Evolutionary conservation across 2,797 vertebrate species (phyloP), one percentile per base, ranked within the genome.

Genomic region (Phoxinus dragarum): DNA sequence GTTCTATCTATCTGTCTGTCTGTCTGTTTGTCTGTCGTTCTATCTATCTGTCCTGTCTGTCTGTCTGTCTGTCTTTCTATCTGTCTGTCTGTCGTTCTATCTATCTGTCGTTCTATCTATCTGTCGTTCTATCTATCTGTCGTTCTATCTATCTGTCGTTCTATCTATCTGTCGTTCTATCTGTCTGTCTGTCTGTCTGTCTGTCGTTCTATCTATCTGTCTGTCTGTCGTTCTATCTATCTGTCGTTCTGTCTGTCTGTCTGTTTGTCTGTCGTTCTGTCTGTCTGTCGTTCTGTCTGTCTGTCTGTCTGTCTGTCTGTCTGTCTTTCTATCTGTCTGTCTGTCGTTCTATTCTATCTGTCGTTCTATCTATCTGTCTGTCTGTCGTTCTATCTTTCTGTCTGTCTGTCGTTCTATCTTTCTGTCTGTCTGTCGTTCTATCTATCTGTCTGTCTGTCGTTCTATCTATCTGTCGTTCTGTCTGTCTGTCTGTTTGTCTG

Each of bases 191-290:
- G 0, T 56, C 2, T 56, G 0, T 56, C 52, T 17, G 0, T n/a
- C 54, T 4, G n/a, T n/a, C n/a, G n/a, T n/a, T n/a, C n/a, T 27
- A 2, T 27, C 6, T 21, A 1, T 12, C 3, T 4, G 0, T 14
- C 47, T 49, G 1, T 49, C 47, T 1, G 1, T 49, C 47, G 1
- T 27, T 27, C 27, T 27, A 27, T 27, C 6, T 21, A n/a, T n/a
- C n/a, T n/a, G n/a, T n/a, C n/a, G n/a, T 0, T 12, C 3, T 4
- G 0, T 14, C 47, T 49, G 1, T 49, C 47, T 1, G 1, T 49
- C 47, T 5, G n/a, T n/a, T n/a, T n/a, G n/a, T n/a, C n/a, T 21
- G 2, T 69, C 11, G 0, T 1, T 69, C 12, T 17, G 0, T 19
- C 12, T 69, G 5, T 68, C 31, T 71, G 19, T 71, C 27, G n/a